These are phyloP conservation scores for Nasonia vitripennis DNA, from an alignment of 1,140 invertebrate species.

Conservation along the genomic window DNA sequence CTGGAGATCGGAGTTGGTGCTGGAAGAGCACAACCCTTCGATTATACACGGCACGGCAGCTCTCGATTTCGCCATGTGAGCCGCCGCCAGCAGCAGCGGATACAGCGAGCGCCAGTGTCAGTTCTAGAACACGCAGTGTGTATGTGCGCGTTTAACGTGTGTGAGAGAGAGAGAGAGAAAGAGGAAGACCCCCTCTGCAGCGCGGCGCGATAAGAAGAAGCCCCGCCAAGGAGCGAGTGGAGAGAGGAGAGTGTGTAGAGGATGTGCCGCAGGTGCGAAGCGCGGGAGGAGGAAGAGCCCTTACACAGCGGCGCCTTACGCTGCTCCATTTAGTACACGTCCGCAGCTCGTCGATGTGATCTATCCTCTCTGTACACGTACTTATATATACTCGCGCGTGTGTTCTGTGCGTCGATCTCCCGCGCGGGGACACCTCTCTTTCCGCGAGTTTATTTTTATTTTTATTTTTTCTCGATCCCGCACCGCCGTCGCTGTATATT, in stretches of 20 bases:
- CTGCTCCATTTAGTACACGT: not conserved
- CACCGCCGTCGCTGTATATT: too few relatives aligned
- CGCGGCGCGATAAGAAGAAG: conserved; percentile 26
- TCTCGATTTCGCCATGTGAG: not conserved
- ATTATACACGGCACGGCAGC: too few relatives aligned
- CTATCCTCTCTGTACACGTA: not conserved
- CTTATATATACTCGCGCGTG: too few relatives aligned
- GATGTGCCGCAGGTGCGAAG: conserved; percentile 24
- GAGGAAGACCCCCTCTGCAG: conserved; percentile 11
- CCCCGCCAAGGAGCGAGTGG: not conserved
- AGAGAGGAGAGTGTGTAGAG: conserved; percentile 29
- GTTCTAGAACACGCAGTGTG: not conserved
- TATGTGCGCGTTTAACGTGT: not conserved
- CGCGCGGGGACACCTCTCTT: too few relatives aligned
- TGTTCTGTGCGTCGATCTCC: too few relatives aligned
- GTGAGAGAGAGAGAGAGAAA: not conserved
- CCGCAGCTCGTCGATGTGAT: not conserved
- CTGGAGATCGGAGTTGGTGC: too few relatives aligned
- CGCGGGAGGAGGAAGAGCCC: conserved; percentile 15
- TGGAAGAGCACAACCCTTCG: too few relatives aligned
- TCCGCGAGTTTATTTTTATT: too few relatives aligned
- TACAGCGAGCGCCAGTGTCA: not conserved
- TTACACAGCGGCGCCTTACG: not conserved
- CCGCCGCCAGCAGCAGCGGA: too few relatives aligned
- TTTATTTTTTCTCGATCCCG: too few relatives aligned